Base-by-base conservation (phyloP, 2,888 invertebrate genomes). In the Antheraea yamamai region DNA sequence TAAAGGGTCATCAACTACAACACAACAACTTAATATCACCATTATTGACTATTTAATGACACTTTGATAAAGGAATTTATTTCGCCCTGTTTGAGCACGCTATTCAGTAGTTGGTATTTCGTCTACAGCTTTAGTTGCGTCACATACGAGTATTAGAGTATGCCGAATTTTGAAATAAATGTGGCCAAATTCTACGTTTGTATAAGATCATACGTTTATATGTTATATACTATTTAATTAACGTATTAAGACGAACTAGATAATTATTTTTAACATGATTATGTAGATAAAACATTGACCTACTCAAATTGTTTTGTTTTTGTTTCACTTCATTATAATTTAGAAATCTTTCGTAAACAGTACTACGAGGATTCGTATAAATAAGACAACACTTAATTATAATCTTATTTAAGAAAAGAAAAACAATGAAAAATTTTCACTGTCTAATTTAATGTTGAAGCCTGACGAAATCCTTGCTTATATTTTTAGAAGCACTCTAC, bases 31-130 rank as follows among this genome's bases (percentile, higher is more conserved):
- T 79, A 74, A 77, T 74, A 77, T 77, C 77, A 73, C 77, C 30
- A 75, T 76, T 70, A 75, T 81, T 75, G 75, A 78, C 80, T 75
- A 81, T 80, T 80, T 78, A 79, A 79, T 74, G 18, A 72, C 74
- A 77, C 74, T 74, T 74, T 68, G 74, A 76, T 75, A 35, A 39
- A 39, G 26, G 47, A 61, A 73, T 18, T 72, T 16, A 39, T 75
- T 64, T 66, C 71, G 35, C 16, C 61, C 64, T 39, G 58, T 73
- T 73, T 74, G 72, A 66, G 30, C 71, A 72, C 12, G 61, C 73
- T 75, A 66, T 76, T 74, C 75, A 74, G 64, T 61, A 47, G 64
- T 66, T 47, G 47, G 2, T 12, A 47, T 47, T 47, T 47, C 47
- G 10, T 47, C 47, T 47, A 47, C 55, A 73, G 73, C 75, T 75